Evolutionary conservation across 2,888 invertebrate species (phyloP).

Genomic region (Nymphalis urticae): DNA sequence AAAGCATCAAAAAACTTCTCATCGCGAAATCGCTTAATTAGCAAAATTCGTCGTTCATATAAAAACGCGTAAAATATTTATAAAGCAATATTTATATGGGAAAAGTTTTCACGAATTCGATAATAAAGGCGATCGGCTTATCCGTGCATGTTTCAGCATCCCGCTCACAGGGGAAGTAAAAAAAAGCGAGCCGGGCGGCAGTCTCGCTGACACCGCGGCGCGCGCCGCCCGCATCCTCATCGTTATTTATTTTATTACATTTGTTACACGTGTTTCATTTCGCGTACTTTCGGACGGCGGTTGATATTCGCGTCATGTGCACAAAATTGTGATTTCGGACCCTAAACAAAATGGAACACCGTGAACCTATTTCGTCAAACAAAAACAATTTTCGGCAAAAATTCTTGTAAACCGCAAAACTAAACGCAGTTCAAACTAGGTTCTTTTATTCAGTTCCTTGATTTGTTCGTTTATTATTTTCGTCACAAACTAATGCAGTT

Average conservation of each 20-base stretch:
- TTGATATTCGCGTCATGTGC: constrained; percentile 67
- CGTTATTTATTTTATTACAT: constrained; percentile 73
- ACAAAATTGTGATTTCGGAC: constrained; percentile 78
- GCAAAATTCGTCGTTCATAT: not conserved
- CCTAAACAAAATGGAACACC: constrained; percentile 63
- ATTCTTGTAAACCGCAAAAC: constrained; percentile 60
- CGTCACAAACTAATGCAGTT: constrained; percentile 61
- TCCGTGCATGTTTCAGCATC: constrained; percentile 63
- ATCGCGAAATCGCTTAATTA: not conserved
- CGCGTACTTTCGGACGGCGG: constrained; percentile 79
- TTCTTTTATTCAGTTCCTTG: constrained; percentile 48
- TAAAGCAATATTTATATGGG: constrained; percentile 28
- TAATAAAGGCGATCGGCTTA: constrained; percentile 43
- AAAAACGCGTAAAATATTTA: constrained; percentile 15
- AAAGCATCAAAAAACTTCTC: not conserved
- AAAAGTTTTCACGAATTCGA: constrained; percentile 40
- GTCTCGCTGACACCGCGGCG: constrained; percentile 72
- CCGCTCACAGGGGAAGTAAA: constrained; percentile 68
- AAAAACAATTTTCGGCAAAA: constrained; percentile 65
- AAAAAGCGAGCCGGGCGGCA: constrained; percentile 63
- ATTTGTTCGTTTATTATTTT: constrained; percentile 40
- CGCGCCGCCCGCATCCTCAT: constrained; percentile 74
- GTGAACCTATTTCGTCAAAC: constrained; percentile 54
- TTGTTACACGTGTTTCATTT: constrained; percentile 75
- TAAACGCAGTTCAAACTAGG: constrained; percentile 78